Base-by-base conservation (phyloP, 2,797 vertebrate genomes). In the Rhinatrema bivittatum region DNA sequence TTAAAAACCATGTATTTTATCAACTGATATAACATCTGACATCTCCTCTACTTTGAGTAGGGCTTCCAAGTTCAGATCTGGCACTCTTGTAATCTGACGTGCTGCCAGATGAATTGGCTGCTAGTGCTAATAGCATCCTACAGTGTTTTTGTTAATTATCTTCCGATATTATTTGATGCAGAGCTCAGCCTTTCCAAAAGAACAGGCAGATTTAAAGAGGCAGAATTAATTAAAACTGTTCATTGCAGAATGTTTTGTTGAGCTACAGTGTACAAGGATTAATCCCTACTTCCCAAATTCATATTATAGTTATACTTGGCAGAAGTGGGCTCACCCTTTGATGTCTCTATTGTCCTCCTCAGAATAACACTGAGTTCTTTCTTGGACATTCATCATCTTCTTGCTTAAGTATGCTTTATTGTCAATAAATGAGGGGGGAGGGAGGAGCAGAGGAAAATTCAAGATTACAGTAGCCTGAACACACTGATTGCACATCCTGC, bases 171-270 rank as follows among this genome's bases (percentile, higher is more conserved):
- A 41, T 53, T 47, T 46, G 46, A 56, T 1, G 24, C 30, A 66
- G 77, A 77, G 73, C 62, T 40, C 36, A 51, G 76, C 76, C 72
- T 72, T 60, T 74, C 51, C 64, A 63, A 67, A 76, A 64, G 35
- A 74, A 48, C 39, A 57, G 53, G 46, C 49, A 60, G 61, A 72
- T 70, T 65, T 67, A 65, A 77, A 78, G 60, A 72, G 69, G 60
- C 50, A 62, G 68, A 76, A 80, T 68, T 65, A 80, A 76, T 84
- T 76, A 79, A 75, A 82, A 81, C 72, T 71, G 63, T 79, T 74
- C 74, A 60, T 42, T 46, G 40, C 39, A 53, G 34, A 59, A 53
- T 76, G 53, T 69, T 64, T 47, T 29, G 39, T 42, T 53, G 56
- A 63, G 30, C 10, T 55, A 47, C 64, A 32, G 12, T 16, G 56